phyloP scores from a whole-genome alignment of 2,797 vertebrate species.

The Rhabdophis nuchalis region DNA sequence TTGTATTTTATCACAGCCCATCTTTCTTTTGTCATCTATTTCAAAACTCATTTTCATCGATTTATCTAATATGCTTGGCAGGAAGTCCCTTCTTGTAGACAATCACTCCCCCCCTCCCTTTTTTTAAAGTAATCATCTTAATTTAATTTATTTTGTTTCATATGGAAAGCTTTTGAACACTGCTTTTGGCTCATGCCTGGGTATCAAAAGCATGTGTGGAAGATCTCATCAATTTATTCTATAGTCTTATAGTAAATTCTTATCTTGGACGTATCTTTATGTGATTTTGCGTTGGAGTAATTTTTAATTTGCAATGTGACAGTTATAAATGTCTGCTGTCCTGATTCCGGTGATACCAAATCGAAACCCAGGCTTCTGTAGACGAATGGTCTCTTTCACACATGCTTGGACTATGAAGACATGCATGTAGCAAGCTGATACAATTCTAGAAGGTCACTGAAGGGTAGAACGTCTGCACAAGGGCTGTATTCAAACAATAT shows the following conservation, averaged over 20 bases:
- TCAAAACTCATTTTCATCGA: slow-evolving; percentile 65
- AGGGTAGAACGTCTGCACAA: slow-evolving; percentile 79
- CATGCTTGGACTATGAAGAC: slow-evolving; percentile 90
- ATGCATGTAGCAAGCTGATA: slow-evolving; percentile 84
- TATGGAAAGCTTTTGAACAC: slow-evolving; percentile 81
- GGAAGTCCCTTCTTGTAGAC: slow-evolving; percentile 59
- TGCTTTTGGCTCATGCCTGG: slow-evolving; percentile 79
- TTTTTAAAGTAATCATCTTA: slow-evolving; percentile 52
- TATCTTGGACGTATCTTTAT: slow-evolving; percentile 66
- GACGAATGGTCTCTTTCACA: slow-evolving; percentile 79
- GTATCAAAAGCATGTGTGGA: slow-evolving; percentile 75
- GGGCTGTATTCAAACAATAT: slow-evolving; percentile 82
- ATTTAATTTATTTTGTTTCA: slow-evolving; percentile 60
- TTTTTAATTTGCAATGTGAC: slow-evolving; percentile 74
- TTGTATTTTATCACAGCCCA: slow-evolving; percentile 83
- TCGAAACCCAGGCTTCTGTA: slow-evolving; percentile 76
- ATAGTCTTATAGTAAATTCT: slow-evolving; percentile 68
- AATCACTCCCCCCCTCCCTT: slow-evolving; percentile 48
- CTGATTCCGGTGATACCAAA: slow-evolving; percentile 72
- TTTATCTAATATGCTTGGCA: slow-evolving; percentile 67
- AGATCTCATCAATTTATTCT: slow-evolving; percentile 72
- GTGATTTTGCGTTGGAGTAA: slow-evolving; percentile 68
- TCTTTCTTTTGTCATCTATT: slow-evolving; percentile 69
- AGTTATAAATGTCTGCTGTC: slow-evolving; percentile 72
- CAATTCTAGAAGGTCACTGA: slow-evolving; percentile 79